Conservation (phyloP, 2,888 invertebrate genomes). For the Orthonevra nobilis region DNA sequence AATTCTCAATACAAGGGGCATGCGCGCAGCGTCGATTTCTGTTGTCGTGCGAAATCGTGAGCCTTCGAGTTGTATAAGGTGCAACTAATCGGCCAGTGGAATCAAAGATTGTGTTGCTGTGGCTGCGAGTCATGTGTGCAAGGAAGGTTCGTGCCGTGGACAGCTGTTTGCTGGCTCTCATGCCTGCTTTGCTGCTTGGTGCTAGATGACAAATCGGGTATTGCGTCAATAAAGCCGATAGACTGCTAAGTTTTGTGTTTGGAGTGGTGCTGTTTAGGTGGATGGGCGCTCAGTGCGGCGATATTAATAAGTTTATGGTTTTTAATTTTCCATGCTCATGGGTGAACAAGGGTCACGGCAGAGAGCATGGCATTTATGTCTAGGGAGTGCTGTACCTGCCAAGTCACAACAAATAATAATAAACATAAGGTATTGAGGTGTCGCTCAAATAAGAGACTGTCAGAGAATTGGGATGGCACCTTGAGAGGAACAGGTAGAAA, state of each 20-base stretch:
- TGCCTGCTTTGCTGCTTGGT: too few species aligned
- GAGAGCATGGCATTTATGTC: too few species aligned
- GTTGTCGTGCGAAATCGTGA: conserved; percentile 51
- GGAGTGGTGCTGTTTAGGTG: background rate
- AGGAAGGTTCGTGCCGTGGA: conserved; percentile 23
- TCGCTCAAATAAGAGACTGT: too few species aligned
- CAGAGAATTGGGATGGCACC: too few species aligned
- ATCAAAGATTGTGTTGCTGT: conserved; percentile 37
- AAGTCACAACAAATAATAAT: too few species aligned
- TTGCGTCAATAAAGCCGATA: conserved; percentile 21
- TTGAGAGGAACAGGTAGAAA: too few species aligned
- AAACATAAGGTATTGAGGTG: too few species aligned
- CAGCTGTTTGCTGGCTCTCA: conserved; percentile 29
- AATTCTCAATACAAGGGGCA: conserved; percentile 28
- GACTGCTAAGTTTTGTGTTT: background rate
- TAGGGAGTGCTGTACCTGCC: too few species aligned
- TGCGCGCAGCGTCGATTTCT: conserved; percentile 18
- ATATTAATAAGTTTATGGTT: conserved; percentile 36
- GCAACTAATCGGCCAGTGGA: conserved; percentile 41
- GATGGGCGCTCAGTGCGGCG: background rate
- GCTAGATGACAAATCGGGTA: conserved; percentile 43
- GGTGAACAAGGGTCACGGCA: too few species aligned
- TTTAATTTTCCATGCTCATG: too few species aligned
- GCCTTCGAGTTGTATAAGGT: conserved; percentile 37
- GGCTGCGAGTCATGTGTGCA: conserved; percentile 19